These are phyloP conservation scores for Barbus barbus DNA, from an alignment of 2,113 vertebrate genomes.

Conservation along the genomic window DNA sequence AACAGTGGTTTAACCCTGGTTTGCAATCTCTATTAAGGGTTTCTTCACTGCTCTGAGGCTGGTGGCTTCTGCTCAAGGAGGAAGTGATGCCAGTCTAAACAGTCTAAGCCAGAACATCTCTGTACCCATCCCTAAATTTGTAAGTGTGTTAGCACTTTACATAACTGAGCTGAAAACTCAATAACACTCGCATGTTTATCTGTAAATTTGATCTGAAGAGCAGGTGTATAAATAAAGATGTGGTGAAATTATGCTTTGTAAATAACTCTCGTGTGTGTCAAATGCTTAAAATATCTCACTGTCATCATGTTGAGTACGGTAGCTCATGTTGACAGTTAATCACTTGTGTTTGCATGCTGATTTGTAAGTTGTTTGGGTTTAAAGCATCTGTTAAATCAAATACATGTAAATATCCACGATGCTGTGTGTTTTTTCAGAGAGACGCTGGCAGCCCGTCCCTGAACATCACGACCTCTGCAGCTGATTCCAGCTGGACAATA, in stretches of 20 bases:
- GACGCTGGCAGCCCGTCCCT: conserved; percentile 86
- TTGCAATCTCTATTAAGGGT: conserved; percentile 74
- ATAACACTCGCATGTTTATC: neutral
- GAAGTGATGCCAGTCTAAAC: conserved; percentile 85
- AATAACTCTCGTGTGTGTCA: neutral
- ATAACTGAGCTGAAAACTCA: neutral
- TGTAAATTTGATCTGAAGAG: neutral
- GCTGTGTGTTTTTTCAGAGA: conserved; percentile 70
- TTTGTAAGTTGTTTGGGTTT: neutral
- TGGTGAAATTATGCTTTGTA: neutral
- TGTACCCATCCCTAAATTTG: conserved; percentile 84
- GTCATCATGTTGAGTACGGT: neutral
- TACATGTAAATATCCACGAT: too few species aligned
- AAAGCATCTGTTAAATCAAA: neutral
- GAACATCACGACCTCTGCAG: conserved; percentile 67
- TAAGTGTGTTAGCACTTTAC: conserved; percentile 77
- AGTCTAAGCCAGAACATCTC: conserved; percentile 83
- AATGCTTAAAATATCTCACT: neutral
- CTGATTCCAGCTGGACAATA: conserved; percentile 85
- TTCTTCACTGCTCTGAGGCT: conserved; percentile 90
- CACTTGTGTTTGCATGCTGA: neutral
- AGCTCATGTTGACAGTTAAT: neutral
- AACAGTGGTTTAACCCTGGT: neutral
- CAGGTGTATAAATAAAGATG: neutral
- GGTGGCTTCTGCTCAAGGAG: conserved; percentile 91